These are phyloP conservation scores for Polyommatus iphigenia DNA, from an alignment of 2,888 invertebrate genomes.

Conservation along the genomic window DNA sequence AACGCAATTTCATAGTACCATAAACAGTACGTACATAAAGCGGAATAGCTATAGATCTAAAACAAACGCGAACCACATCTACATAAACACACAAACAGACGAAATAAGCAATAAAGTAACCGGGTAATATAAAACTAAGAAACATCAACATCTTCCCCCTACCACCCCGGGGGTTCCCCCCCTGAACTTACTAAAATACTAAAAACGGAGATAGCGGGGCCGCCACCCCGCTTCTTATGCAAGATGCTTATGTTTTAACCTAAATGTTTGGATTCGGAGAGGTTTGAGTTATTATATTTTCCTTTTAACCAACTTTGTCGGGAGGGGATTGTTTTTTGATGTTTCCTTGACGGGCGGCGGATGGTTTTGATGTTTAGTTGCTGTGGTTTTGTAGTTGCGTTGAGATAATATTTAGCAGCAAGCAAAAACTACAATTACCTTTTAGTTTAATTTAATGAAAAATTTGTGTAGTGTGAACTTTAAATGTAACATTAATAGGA, in stretches of 20 bases:
- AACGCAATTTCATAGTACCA: not conserved
- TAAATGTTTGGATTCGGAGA: slow-evolving; percentile 64
- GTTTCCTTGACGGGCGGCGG: not conserved
- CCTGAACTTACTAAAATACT: slow-evolving; percentile 81
- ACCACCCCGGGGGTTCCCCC: slow-evolving; percentile 59
- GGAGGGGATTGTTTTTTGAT: slow-evolving; percentile 14
- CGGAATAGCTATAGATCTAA: slow-evolving; percentile 45
- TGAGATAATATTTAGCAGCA: not conserved
- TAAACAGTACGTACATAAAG: not conserved
- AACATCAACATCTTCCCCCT: slow-evolving; percentile 78
- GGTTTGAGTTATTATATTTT: slow-evolving; percentile 48
- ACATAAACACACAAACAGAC: slow-evolving; percentile 63
- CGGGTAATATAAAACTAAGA: slow-evolving; percentile 80
- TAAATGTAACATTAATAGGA: not conserved
- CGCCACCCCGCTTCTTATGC: slow-evolving; percentile 75
- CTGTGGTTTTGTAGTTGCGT: not conserved
- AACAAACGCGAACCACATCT: slow-evolving; percentile 59
- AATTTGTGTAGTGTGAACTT: not conserved
- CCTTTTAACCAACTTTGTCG: slow-evolving; percentile 36
- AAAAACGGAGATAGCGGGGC: slow-evolving; percentile 78
- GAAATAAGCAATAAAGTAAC: slow-evolving; percentile 79
- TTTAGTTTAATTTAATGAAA: not conserved
- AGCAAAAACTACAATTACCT: not conserved
- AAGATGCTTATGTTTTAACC: slow-evolving; percentile 80
- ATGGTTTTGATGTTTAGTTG: not conserved